Base-by-base conservation (phyloP, 2,888 invertebrate species). In the Tenthredo notha region DNA sequence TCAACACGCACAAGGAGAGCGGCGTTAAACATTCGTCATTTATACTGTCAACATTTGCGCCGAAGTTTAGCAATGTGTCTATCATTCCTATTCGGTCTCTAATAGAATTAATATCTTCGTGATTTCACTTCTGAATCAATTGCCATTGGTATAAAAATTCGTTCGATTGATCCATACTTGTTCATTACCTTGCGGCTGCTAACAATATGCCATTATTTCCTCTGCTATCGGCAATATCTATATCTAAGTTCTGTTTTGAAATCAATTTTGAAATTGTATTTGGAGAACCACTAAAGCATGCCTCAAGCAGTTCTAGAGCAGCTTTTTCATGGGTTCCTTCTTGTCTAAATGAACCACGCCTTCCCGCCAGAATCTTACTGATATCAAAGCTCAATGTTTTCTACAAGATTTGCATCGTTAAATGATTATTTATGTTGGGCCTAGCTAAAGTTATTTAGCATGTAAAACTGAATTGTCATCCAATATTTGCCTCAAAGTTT, bases 11-110 rank as follows among this genome's bases (percentile, higher is more conserved):
- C 5, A 95, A 87, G 15, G 92, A 93, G 5, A 95, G 92, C 0
- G 95, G 94, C 3, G 95, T 95, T 87, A 95, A 93, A 84, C 95
- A 95, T 65, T 94, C 94, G 86, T 95, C 95, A 87, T 95, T 95
- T 78, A 91, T 92, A 67, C 91, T 91, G 87, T 95, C 93, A 2
- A 95, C 87, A 67, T 94, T 92, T 1, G 94, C 95, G 0, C 95
- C 95, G 74, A 94, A 94, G 88, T 95, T 94, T 0, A 94, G 92
- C 47, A 95, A 90, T 86, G 43, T 93, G 90, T 84, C 89, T 85
- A 93, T 94, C 89, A 92, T 94, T 90, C 86, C 93, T 92, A 89
- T 92, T 92, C 94, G 94, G 75, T 87, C 84, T 25, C 84, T 85
- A 40, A 84, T 18, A n/a, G n/a, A 18, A 61, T 47, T 25, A 54